Base-by-base conservation (phyloP, 1,140 invertebrate species). In the Cydia pomonella region DNA sequence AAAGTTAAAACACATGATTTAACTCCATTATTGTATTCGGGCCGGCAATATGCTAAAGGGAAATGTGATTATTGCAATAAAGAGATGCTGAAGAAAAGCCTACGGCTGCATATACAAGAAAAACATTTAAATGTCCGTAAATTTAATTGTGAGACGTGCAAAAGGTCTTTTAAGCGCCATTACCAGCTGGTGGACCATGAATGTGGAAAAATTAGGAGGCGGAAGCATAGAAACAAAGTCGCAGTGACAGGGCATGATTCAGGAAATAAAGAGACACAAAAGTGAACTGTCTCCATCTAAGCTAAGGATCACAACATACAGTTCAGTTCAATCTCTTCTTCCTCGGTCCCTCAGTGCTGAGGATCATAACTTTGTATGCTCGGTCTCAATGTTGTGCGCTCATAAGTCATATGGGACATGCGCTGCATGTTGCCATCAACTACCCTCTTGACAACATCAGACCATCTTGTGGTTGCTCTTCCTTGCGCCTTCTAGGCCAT, bases 71-170 rank as follows among this genome's bases (percentile, higher is more conserved):
- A 89, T 73, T 91, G 89, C 69, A 83, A 88, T 0, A 89, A 87
- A 18, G 82, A 85, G 38, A 91, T 91, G 89, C 62, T 88, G 16
- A 90, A 90, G 53, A 91, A 91, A 63, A 91, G 87, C 72, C 71
- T 91, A 0, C 63, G 69, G 23, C 72, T 73, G 3, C 89, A 91
- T 44, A 89, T 91, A 7, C 76, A 77, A 3, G 89, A 90, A 18
- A 73, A 74, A 12, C 89, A 91, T 79, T 79, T 85, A 33, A 81
- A 84, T 21, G 53, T 87, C 6, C 78, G 80, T n/a, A 82, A 77
- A 29, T 87, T 86, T 77, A 76, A 63, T 16, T 90, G 88, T 73
- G 25, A 77, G 0, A 69, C 72, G 9, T 90, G 88, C 16, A 76
- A 79, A 0, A 63, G 50, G 13, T 71, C 23, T 0, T 90, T 87